Percentiles rank a stretch among this genome's conserved stretches.
Conservation (phyloP, 2,797 vertebrate genomes). For the Centroberyx gerrardi region DNA sequence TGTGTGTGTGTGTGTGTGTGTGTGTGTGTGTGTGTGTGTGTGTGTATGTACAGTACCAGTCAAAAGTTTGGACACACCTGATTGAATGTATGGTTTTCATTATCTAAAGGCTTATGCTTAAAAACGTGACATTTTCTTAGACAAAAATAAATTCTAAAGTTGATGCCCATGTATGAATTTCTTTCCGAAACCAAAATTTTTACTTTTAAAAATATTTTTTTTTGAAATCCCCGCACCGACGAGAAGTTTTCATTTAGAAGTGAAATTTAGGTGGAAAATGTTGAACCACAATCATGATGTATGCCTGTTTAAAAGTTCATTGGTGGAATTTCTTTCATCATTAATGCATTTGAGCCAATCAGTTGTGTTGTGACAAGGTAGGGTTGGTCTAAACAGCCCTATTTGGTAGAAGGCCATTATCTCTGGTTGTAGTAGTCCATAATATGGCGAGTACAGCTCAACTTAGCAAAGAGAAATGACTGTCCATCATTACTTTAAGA, state of each 20-base stretch:
- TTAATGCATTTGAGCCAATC: not conserved
- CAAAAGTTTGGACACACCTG: no score
- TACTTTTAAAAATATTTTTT: not conserved
- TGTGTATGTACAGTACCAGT: not conserved
- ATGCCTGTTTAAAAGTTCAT: conserved; percentile 9
- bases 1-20: not conserved
- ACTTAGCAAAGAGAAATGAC: conserved; percentile 29
- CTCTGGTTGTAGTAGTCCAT: conserved; percentile 6
- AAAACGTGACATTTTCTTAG: not conserved
- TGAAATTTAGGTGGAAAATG: not conserved
- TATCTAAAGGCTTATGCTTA: no score
- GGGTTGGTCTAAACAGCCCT: conserved; percentile 6
- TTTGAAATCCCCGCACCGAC: not conserved
- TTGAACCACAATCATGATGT: not conserved
- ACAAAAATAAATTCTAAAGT: not conserved
- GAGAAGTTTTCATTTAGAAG: not conserved
- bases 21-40: not conserved
- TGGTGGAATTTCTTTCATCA: conserved; percentile 21
- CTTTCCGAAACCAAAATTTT: not conserved
- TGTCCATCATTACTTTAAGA: conserved; percentile 40
- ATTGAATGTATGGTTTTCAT: not conserved
- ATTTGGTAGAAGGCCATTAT: conserved; percentile 4
- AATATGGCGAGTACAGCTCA: conserved; percentile 24
- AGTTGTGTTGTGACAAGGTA: conserved; percentile 18
- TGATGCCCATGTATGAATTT: not conserved